Evolutionary conservation across 2,888 invertebrate genomes (phyloP), one percentile per base, ranked within the genome.

Genomic region (Drosophila merina): DNA sequence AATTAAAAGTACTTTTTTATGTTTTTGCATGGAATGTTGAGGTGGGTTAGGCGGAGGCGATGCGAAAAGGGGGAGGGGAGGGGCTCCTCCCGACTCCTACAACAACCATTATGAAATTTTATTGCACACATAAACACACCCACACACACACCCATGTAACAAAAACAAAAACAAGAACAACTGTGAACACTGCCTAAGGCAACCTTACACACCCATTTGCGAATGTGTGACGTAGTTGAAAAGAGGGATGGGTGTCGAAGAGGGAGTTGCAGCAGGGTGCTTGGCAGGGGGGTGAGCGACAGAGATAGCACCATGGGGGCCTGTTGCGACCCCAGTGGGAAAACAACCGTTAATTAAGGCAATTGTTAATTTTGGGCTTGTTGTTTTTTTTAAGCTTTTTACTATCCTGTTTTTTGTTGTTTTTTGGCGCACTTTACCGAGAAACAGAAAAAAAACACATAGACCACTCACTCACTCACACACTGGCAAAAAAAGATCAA

Each of bases 41-140:
- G 44, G 20, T 8, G 25, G 44, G 25, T 9, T 5, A 9, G 42
- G 42, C n/a, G 5, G 31, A 5, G 31, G 25, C n/a, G 10, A 25
- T 12, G 30, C 12, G 14, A 14, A 1, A 25, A 9, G 6, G 10
- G 8, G 42, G 26, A 14, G 25, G 9, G 20, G 20, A 14, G 25
- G 9, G 20, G 20, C 20, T 20, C 20, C 20, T 20, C 20, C 20
- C 20, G 20, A 20, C 20, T 20, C 20, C 20, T 20, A 64, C 64
- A 52, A 64, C 62, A 62, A 51, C 64, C 64, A 64, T 64, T 62
- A 62, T 64, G 38, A 33, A 60, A 52, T 64, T 64, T 62, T 62
- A 64, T 64, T 62, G 47, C 57, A 49, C 28, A n/a, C 58, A 62
- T n/a, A 12, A n/a, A 36, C 36, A 36, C 36, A n/a, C 36, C 4